phyloP scores from a whole-genome alignment of 1,140 invertebrate species.

The Maconellicoccus hirsutus region DNA sequence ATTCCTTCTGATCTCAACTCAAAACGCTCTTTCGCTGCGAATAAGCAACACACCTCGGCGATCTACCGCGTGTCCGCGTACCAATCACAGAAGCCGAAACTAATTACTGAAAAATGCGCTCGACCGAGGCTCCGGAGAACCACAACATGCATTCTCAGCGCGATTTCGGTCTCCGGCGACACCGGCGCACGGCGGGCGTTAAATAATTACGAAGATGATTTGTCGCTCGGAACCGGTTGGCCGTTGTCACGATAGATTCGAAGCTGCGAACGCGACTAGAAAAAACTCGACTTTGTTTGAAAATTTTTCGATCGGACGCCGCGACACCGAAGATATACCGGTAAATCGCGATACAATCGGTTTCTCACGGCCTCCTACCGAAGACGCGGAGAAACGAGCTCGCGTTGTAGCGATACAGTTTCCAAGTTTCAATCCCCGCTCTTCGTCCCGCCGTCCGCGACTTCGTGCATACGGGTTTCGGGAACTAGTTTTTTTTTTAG shows the following conservation, averaged over 20 bases:
- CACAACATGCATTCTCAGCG: no score
- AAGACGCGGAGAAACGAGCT: background rate
- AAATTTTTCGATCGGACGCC: background rate
- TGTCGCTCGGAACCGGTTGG: background rate
- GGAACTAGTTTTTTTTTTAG: background rate
- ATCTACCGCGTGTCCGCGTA: no score
- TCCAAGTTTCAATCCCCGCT: background rate
- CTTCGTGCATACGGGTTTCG: background rate
- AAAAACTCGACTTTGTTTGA: slow-evolving; percentile 4
- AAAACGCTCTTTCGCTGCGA: no score
- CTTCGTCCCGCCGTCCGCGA: background rate
- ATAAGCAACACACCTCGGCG: no score
- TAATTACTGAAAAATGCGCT: no score
- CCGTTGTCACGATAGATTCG: background rate
- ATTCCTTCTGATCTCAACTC: no score
- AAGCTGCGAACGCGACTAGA: background rate
- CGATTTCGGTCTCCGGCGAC: no score
- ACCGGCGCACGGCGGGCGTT: background rate
- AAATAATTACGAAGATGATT: slow-evolving; percentile 16
- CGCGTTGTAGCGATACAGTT: slow-evolving; percentile 16
- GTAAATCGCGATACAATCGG: slow-evolving; percentile 22
- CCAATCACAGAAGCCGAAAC: no score
- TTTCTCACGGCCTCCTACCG: slow-evolving; percentile 19
- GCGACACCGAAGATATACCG: slow-evolving; percentile 13
- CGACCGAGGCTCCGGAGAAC: no score